Evolutionary conservation across 2,888 invertebrate genomes (phyloP).

Genomic region (Mythimna impura): DNA sequence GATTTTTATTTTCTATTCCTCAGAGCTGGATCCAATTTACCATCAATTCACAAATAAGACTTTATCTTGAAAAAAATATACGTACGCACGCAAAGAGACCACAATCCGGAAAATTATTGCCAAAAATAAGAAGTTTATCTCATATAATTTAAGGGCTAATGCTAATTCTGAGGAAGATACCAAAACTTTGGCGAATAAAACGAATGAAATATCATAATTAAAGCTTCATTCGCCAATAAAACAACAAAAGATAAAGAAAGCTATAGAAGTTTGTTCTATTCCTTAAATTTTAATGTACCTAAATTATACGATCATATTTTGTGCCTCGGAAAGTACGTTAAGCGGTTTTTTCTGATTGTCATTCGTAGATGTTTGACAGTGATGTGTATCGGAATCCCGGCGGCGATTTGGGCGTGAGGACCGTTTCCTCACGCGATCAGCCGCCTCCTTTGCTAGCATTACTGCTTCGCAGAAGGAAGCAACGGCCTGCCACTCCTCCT

Average conservation of each 20-base stretch:
- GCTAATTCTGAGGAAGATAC: slow-evolving; percentile 63
- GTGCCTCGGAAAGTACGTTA: background rate
- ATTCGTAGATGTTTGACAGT: background rate
- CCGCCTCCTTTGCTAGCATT: too few species aligned
- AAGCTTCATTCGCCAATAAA: slow-evolving; percentile 62
- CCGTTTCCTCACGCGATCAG: too few species aligned
- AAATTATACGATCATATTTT: slow-evolving; percentile 35
- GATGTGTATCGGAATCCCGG: background rate
- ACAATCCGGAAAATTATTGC: slow-evolving; percentile 62
- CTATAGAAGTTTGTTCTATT: slow-evolving; percentile 60
- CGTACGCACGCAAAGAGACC: slow-evolving; percentile 18
- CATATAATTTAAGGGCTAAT: slow-evolving; percentile 60
- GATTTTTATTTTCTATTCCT: slow-evolving; percentile 20
- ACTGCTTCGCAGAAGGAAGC: too few species aligned
- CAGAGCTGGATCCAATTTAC: slow-evolving; percentile 42
- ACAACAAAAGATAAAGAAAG: slow-evolving; percentile 55
- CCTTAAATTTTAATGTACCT: slow-evolving; percentile 66
- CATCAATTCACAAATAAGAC: slow-evolving; percentile 42
- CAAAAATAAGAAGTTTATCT: slow-evolving; percentile 66
- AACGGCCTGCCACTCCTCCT: too few species aligned
- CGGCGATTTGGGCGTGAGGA: too few species aligned
- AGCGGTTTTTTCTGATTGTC: background rate
- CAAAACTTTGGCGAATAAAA: slow-evolving; percentile 66
- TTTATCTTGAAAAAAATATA: slow-evolving; percentile 49
- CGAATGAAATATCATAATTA: slow-evolving; percentile 69